phyloP scores from a whole-genome alignment of 2,113 vertebrate genomes.

The Notothenia coriiceps region DNA sequence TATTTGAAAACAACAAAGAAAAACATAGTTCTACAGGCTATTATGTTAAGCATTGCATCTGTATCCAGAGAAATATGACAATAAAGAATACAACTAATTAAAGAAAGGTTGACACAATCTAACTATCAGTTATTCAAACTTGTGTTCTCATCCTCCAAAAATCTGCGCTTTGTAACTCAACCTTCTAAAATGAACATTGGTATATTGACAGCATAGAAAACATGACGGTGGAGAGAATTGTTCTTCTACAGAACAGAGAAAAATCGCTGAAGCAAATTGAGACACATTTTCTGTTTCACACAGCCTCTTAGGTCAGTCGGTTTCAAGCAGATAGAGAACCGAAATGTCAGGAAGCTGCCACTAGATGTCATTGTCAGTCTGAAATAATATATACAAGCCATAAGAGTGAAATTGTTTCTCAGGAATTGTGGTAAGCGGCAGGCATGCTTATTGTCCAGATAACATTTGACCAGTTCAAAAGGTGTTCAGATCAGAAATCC shows the following conservation, averaged over 20 bases:
- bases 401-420: not conserved
- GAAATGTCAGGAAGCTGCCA: conserved; percentile 55
- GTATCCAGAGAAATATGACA: no score
- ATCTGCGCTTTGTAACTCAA: not conserved
- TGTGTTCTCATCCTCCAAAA: not conserved
- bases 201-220: conserved; percentile 13
- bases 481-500: no score
- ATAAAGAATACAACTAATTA: no score
- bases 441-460: conserved; percentile 10
- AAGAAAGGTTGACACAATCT: no score
- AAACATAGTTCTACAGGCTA: no score
- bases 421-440: not conserved
- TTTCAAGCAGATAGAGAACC: conserved; percentile 17
- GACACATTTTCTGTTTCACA: conserved; percentile 27
- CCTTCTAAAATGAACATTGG: conserved; percentile 3
- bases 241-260: conserved; percentile 1
- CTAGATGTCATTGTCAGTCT: conserved; percentile 66
- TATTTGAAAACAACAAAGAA: not conserved
- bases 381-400: not conserved
- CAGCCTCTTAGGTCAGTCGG: conserved; percentile 1
- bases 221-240: not conserved
- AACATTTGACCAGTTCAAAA: not conserved
- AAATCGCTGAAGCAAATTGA: conserved; percentile 22
- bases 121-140: not conserved
- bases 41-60: no score